phyloP scores from a whole-genome alignment of 2,797 vertebrate genomes.

The Pyrocephalus nanus region DNA sequence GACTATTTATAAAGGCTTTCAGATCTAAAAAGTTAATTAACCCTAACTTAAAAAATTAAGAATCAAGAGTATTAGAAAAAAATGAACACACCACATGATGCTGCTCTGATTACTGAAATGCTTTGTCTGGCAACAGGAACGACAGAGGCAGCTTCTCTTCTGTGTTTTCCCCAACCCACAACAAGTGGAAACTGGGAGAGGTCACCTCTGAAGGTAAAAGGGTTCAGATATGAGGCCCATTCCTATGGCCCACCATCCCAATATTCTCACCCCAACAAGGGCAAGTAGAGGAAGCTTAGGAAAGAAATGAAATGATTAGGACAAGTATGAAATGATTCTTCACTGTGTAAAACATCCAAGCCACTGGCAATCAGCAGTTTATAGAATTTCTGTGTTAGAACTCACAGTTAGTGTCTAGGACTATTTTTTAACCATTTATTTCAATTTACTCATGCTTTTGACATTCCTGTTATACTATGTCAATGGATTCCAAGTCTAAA shows the following conservation, averaged over 20 bases:
- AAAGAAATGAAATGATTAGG: background rate
- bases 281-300: background rate
- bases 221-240: background rate
- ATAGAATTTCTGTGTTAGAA: background rate
- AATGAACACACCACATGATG: background rate
- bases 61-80: background rate
- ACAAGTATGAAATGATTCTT: background rate
- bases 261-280: background rate
- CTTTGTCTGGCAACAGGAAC: background rate
- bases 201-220: background rate
- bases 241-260: background rate
- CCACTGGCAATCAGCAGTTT: background rate
- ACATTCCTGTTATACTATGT: background rate
- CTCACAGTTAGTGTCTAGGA: background rate
- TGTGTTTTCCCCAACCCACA: fast-evolving
- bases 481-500: background rate
- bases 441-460: background rate
- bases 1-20: background rate
- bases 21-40: background rate
- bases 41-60: background rate
- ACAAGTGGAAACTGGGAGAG: background rate
- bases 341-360: background rate
- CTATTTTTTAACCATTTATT: background rate
- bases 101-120: background rate
- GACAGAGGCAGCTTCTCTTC: background rate